Conservation (phyloP, 2,797 vertebrate species). For the Sebastes miniatus region DNA sequence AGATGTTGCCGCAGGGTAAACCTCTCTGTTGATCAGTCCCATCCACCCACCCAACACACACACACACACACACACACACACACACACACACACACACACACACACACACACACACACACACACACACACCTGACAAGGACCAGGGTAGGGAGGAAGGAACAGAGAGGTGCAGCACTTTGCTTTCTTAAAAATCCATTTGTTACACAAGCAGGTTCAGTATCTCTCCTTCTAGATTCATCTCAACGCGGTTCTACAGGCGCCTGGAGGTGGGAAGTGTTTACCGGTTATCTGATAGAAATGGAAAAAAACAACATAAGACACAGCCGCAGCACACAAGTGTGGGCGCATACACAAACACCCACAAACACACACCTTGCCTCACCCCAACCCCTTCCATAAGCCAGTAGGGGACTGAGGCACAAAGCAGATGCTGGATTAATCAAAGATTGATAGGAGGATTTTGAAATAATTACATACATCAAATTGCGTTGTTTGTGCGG, state of each 20-base stretch:
- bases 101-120: not conserved
- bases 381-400: conserved; percentile 35
- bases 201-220: conserved; percentile 86
- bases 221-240: conserved; percentile 83
- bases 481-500: conserved; percentile 75
- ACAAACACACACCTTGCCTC: conserved; percentile 24
- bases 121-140: conserved; percentile 26
- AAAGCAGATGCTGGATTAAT: conserved; percentile 78
- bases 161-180: conserved; percentile 65
- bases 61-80: not conserved
- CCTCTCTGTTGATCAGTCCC: conserved; percentile 78
- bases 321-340: conserved; percentile 9
- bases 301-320: conserved; percentile 17
- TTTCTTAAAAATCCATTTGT: conserved; percentile 87
- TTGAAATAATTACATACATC: conserved; percentile 78
- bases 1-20: conserved; percentile 88
- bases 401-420: conserved; percentile 36
- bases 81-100: not conserved
- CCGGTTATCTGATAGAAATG: conserved; percentile 33
- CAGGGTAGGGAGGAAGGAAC: conserved; percentile 45
- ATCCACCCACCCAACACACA: conserved; percentile 36
- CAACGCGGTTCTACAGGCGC: conserved; percentile 44
- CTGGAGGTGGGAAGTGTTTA: conserved; percentile 46
- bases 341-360: conserved; percentile 18
- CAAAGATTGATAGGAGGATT: conserved; percentile 78